Evolutionary conservation across 2,797 vertebrate species (phyloP).

Genomic region (Clarias pachynema): DNA sequence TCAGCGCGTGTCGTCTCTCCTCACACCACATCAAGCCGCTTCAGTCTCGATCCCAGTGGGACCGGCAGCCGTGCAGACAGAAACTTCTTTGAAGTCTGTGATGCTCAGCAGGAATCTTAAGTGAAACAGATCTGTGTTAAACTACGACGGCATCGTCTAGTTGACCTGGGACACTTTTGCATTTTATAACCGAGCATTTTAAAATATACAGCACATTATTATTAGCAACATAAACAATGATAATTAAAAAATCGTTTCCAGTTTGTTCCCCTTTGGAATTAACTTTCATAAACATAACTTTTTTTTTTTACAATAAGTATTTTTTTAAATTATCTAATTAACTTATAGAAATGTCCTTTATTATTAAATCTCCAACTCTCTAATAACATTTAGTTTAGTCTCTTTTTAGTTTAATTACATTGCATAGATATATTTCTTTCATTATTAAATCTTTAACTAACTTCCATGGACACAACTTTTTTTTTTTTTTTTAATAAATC

Average conservation of each 20-base stretch:
- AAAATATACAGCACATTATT: not conserved
- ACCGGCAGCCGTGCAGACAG: not conserved
- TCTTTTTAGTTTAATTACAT: too few species aligned
- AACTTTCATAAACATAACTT: too few species aligned
- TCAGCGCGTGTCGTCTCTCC: conserved; percentile 3
- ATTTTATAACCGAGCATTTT: not conserved
- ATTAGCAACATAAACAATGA: not conserved
- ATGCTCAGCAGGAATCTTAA: conserved; percentile 1
- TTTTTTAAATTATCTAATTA: too few species aligned
- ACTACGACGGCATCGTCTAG: not conserved
- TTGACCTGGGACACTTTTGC: not conserved
- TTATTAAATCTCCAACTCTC: too few species aligned
- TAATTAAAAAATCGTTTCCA: not conserved
- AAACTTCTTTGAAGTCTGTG: conserved; percentile 9
- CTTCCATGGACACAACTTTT: too few species aligned
- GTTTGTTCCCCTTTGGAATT: too few species aligned
- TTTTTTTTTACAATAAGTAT: too few species aligned
- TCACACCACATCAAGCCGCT: conserved; percentile 5
- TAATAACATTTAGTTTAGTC: too few species aligned
- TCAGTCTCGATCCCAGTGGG: conserved; percentile 5
- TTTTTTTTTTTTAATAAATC: too few species aligned
- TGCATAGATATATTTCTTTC: too few species aligned
- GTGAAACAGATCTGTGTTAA: not conserved
- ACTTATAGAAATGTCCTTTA: too few species aligned
- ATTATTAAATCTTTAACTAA: not conserved